A percentile compares a stretch with the other conserved stretches of the same genome.
Conservation (phyloP, 2,113 vertebrate genomes). For the Channa argus region DNA sequence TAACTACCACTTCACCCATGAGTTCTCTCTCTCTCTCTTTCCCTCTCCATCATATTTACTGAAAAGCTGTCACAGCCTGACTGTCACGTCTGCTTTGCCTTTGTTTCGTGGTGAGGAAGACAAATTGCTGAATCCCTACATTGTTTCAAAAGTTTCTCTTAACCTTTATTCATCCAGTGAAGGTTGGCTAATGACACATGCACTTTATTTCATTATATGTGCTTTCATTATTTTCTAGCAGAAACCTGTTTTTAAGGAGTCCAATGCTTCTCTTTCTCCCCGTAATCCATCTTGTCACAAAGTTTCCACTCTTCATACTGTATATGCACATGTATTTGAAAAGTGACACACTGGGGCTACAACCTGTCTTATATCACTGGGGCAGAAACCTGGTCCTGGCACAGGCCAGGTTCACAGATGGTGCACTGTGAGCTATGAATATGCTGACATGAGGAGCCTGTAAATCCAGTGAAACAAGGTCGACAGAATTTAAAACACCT, state of each 20-base stretch:
- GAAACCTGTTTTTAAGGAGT: not conserved
- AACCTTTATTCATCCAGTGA: conserved; percentile 10
- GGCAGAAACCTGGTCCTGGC: conserved; percentile 27
- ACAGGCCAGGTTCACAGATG: conserved; percentile 37
- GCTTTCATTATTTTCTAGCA: not conserved
- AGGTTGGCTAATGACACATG: not conserved
- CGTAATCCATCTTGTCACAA: not conserved
- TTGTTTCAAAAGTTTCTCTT: conserved; percentile 4
- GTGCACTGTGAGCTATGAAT: conserved; percentile 40
- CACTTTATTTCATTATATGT: not conserved
- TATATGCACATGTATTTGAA: conserved; percentile 17
- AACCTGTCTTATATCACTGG: not conserved
- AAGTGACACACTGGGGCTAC: not conserved
- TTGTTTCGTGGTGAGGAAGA: not conserved
- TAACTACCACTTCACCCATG: conserved; percentile 19
- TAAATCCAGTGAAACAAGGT: conserved; percentile 28
- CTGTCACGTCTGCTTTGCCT: conserved; percentile 30
- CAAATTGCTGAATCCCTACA: conserved; percentile 3
- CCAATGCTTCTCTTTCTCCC: not conserved
- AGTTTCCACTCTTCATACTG: not conserved
- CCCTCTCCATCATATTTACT: conserved; percentile 15
- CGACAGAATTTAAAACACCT: conserved; percentile 1
- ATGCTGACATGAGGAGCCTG: conserved; percentile 46
- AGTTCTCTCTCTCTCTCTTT: not conserved
- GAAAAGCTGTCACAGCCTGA: conserved; percentile 7